Conservation (phyloP, 2,113 vertebrate species). For the Siphamia tubifer region DNA sequence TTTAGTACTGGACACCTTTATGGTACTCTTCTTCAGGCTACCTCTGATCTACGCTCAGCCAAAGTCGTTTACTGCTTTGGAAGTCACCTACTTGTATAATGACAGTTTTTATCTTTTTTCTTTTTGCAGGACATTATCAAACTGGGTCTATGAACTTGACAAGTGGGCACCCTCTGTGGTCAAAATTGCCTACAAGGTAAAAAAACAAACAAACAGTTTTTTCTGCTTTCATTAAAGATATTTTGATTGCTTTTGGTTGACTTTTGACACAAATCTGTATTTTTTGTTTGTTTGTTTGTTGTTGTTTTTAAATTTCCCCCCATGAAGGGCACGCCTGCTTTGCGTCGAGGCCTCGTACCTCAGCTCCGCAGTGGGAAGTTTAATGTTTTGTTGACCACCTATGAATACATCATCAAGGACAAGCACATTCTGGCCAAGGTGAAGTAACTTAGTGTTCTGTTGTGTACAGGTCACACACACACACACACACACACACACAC, state of each 20-base stretch:
- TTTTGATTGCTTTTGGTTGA: not conserved
- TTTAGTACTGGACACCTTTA: not conserved
- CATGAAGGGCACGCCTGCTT: constrained; percentile 89
- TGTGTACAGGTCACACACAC: not conserved
- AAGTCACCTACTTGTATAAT: not conserved
- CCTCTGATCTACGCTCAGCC: not conserved
- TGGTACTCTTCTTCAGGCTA: not conserved
- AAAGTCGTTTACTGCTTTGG: not conserved
- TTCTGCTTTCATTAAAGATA: accelerated
- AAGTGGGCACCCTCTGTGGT: constrained; percentile 98
- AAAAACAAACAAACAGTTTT: too few relatives aligned
- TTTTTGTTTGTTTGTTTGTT: too few relatives aligned
- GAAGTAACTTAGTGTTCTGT: constrained; percentile 4
- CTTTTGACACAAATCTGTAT: not conserved
- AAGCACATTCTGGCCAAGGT: constrained; percentile 99
- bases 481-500: not conserved
- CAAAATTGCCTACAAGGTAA: constrained; percentile 98
- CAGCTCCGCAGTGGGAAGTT: constrained; percentile 97
- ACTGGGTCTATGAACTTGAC: constrained; percentile 97
- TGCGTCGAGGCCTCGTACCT: constrained; percentile 92
- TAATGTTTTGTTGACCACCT: constrained; percentile 96
- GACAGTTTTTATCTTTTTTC: constrained; percentile 5
- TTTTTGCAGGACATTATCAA: constrained; percentile 89
- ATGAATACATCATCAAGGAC: constrained; percentile 99
- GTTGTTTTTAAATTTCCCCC: not conserved